A percentile compares a stretch with the other conserved stretches of the same genome.
Evolutionary conservation across 2,113 vertebrate genomes (phyloP).

Genomic region (Thymallus thymallus): DNA sequence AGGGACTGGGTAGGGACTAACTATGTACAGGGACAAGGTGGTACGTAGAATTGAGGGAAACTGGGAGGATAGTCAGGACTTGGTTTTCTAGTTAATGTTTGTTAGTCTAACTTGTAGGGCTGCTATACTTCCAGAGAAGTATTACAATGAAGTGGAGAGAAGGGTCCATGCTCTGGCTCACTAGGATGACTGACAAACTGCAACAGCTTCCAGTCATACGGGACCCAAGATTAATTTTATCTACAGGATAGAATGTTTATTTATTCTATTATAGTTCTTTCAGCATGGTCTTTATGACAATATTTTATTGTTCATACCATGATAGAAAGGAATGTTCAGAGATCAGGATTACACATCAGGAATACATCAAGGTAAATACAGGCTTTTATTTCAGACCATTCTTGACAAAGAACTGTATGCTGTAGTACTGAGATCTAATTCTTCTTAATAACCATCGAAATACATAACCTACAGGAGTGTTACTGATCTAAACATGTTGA

Average conservation of each 20-base stretch:
- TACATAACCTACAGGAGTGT: constrained; percentile 67
- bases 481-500: constrained; percentile 53
- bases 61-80: not conserved
- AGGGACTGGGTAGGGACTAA: not conserved
- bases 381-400: constrained; percentile 60
- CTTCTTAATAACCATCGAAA: constrained; percentile 65
- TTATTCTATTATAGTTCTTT: constrained; percentile 65
- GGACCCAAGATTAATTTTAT: not conserved
- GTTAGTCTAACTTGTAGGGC: constrained; percentile 61
- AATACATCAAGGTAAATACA: constrained; percentile 71
- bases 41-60: not conserved
- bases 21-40: not conserved
- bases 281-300: constrained; percentile 48
- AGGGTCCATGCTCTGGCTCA: constrained; percentile 56
- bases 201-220: not conserved
- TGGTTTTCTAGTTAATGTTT: not conserved
- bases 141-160: constrained; percentile 78
- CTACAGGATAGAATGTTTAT: constrained; percentile 41
- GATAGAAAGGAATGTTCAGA: not conserved
- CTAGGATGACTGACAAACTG: constrained; percentile 3
- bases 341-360: constrained; percentile 65
- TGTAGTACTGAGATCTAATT: constrained; percentile 52
- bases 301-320: constrained; percentile 41
- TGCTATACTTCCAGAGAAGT: constrained; percentile 82
- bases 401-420: constrained; percentile 59